phyloP scores from a whole-genome alignment of 2,113 vertebrate species.

The Pholis gunnellus region DNA sequence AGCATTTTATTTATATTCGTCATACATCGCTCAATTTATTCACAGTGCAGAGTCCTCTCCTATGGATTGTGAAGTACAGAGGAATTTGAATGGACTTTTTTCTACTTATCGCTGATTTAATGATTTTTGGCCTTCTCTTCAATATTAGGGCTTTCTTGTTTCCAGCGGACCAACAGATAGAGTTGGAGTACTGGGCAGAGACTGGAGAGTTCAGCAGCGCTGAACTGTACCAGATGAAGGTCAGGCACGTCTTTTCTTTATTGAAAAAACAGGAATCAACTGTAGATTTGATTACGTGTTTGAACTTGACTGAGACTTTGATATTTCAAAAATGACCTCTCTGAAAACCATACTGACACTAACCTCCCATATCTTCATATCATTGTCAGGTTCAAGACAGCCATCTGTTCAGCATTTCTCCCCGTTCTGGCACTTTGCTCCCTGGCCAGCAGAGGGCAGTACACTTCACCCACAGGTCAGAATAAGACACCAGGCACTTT shows the following conservation, averaged over 20 bases:
- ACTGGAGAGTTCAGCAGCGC: slow-evolving; percentile 81
- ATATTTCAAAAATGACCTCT: background rate
- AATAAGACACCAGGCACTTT: background rate
- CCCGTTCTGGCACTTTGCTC: slow-evolving; percentile 87
- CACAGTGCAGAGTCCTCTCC: background rate
- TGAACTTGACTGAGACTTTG: background rate
- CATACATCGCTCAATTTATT: background rate
- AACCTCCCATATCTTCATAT: background rate
- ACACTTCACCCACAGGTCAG: slow-evolving; percentile 90
- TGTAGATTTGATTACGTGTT: background rate
- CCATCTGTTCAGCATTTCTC: slow-evolving; percentile 86
- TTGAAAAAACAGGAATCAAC: background rate
- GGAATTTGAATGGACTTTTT: background rate
- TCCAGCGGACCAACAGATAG: slow-evolving; percentile 91
- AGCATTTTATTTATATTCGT: background rate
- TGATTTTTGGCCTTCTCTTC: background rate
- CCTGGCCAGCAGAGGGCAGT: slow-evolving; percentile 88
- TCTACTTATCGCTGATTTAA: background rate
- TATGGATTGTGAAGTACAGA: background rate
- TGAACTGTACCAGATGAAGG: slow-evolving; percentile 90
- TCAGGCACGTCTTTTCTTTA: slow-evolving; percentile 3
- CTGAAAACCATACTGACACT: background rate
- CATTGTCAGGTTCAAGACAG: slow-evolving; percentile 83
- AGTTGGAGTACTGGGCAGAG: slow-evolving; percentile 90
- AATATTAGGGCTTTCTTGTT: slow-evolving; percentile 89